These are phyloP conservation scores for Theodoxus fluviatilis DNA, from an alignment of 2,888 invertebrate genomes.

Conservation along the genomic window DNA sequence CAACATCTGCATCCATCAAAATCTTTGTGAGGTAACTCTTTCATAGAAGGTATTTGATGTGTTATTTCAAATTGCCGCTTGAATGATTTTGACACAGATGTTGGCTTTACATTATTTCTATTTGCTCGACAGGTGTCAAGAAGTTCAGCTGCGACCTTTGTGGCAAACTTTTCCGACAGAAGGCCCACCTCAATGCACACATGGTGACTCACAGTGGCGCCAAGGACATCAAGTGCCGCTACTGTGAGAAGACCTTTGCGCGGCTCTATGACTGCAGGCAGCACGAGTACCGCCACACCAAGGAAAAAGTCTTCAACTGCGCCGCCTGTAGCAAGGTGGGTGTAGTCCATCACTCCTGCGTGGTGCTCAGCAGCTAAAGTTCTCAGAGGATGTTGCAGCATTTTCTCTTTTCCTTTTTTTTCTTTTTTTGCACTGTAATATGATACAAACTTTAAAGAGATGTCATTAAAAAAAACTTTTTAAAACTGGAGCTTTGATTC, in stretches of 20 bases:
- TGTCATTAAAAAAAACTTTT: too few species aligned
- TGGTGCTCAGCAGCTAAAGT: too few species aligned
- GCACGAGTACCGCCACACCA: slow-evolving; percentile 56
- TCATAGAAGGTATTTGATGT: too few species aligned
- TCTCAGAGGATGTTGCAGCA: not conserved
- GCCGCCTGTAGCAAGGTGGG: slow-evolving; percentile 41
- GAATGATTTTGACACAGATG: too few species aligned
- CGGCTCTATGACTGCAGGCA: slow-evolving; percentile 50
- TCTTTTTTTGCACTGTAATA: not conserved
- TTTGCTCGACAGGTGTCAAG: slow-evolving; percentile 41
- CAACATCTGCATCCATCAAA: too few species aligned
- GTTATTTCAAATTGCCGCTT: too few species aligned
- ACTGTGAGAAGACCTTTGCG: slow-evolving; percentile 51
- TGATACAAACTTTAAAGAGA: too few species aligned
- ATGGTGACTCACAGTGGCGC: slow-evolving; percentile 51
- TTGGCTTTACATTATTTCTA: too few species aligned
- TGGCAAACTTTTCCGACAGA: slow-evolving; percentile 53
- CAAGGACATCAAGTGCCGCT: slow-evolving; percentile 48
- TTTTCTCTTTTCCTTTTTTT: not conserved
- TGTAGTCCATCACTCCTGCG: too few species aligned
- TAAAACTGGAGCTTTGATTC: too few species aligned
- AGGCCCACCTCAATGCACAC: slow-evolving; percentile 56
- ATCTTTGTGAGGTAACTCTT: too few species aligned
- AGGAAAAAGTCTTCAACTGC: slow-evolving; percentile 48
- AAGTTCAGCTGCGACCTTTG: slow-evolving; percentile 51